Evolutionary conservation across 2,113 vertebrate genomes (phyloP), one percentile per base, ranked within the genome.

Genomic region (Pelvicachromis taeniatus): DNA sequence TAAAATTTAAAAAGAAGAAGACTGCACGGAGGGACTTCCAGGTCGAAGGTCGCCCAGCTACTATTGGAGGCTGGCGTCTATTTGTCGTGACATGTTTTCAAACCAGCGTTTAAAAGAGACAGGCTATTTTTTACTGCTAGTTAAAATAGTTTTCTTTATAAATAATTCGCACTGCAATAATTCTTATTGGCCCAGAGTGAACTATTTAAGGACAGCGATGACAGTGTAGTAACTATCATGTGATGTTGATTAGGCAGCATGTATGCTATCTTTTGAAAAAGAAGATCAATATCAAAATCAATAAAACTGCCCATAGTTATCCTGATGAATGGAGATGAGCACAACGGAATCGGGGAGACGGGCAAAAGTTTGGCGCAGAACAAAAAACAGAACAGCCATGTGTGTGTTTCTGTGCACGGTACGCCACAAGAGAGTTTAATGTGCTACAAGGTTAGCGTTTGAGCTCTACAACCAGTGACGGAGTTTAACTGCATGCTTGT

Each of bases 241-340:
- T 45, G 21, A 70, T 45, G n/a, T 45, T 45, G 38, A 45, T 42
- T 68, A 26, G 63, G 1, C 35, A 65, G 61, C 61, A 42, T 68
- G n/a, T 21, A 23, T 70, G 38, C 3, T 45, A 4, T 70, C 21
- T 45, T 70, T 45, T 16, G 12, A 70, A 70, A 70, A 45, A 26
- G 38, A 70, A 45, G 21, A 26, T 45, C 21, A 42, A 26, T 68
- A 42, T 42, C 38, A 68, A 70, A 38, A 70, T 70, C 1, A 45
- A 7, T 70, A 70, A 45, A 45, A 70, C 6, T 70, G 40, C 33
- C 38, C 5, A 26, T 45, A 70, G 10, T 70, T 9, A 0, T 26
- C 33, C 61, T 9, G 38, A 68, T 4, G n/a, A 16, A 68, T 42
- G 38, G 40, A 42, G 1, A 23, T 42, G 1, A 0, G 35, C 0